Evolutionary conservation across 23 tunicate species (phyloP), one percentile per base, ranked within the genome.

Genomic region (Phallusia fumigata): DNA sequence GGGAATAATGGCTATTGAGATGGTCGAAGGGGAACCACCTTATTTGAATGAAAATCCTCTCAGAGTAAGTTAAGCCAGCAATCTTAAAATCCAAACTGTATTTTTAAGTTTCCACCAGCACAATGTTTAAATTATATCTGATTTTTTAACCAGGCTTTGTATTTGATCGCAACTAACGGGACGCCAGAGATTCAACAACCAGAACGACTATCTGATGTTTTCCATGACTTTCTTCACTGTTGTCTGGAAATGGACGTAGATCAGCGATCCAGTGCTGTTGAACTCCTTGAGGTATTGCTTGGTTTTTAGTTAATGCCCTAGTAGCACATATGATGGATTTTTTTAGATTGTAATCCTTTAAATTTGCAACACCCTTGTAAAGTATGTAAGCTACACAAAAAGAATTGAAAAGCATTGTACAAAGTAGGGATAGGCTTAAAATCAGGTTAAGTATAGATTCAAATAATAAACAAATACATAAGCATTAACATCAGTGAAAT

Each of bases 21-120:
- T 97, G 99, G 83, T 97, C 6, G 99, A 97, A 76, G 99, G 99
- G 18, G 99, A 97, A 83, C 99, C 99, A 5, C 99, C 99, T 12
- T 97, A 97, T 77, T 78, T 97, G 69, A 97, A 97, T 65, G 99
- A 97, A 64, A 92, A 92, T 76, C 99, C 99, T 34, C 81, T 97
- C 44, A 78, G 98, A 83, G 98, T 94, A 73, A 81, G 82, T 0
- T 8, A 6, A 21, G 69, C 11, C 21, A 58, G 28, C 16, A 32
- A 26, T 80, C 12, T 19, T 77, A 18, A 28, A 31, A 74, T 74
- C 44, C 40, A 26, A 26, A 40, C 47, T 40, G 47, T 40, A 40
- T 40, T 10, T n/a, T n/a, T n/a, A n/a, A n/a, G n/a, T n/a, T n/a
- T n/a, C n/a, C n/a, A n/a, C n/a, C n/a, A n/a, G n/a, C n/a, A n/a